phyloP scores from a whole-genome alignment of 2,888 invertebrate genomes.

The Sesamia inferens region DNA sequence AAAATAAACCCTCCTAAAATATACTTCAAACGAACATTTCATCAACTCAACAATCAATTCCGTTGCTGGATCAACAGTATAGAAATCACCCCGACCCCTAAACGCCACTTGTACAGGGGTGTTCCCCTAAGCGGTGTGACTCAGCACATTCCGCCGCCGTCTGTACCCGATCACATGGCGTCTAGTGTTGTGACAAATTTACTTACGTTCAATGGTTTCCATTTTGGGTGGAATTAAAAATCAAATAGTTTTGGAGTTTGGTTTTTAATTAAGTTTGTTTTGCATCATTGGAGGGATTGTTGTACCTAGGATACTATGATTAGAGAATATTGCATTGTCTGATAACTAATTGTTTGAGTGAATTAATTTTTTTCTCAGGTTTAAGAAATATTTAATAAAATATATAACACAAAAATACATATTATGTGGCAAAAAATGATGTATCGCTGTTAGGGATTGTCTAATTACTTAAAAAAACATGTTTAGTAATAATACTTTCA shows the following conservation, averaged over 20 bases:
- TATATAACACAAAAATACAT: not conserved
- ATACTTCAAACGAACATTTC: conserved; percentile 27
- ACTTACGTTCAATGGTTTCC: conserved; percentile 25
- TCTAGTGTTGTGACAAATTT: conserved; percentile 61
- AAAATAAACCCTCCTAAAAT: conserved; percentile 12
- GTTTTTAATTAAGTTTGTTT: not conserved
- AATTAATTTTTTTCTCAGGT: too few relatives aligned
- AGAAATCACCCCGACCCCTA: conserved; percentile 48
- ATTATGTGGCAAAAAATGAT: not conserved
- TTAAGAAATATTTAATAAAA: too few relatives aligned
- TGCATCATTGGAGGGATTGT: not conserved
- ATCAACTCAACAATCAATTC: conserved; percentile 52
- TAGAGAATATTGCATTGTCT: too few relatives aligned
- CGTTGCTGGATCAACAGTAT: conserved; percentile 47
- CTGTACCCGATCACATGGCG: conserved; percentile 66
- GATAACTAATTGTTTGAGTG: too few relatives aligned
- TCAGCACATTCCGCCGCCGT: conserved; percentile 76
- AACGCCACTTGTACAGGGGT: conserved; percentile 53
- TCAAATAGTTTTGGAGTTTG: not conserved
- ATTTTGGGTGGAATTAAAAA: not conserved
- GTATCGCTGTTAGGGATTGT: not conserved
- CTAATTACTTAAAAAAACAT: not conserved
- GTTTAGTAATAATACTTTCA: not conserved
- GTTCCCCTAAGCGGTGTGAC: conserved; percentile 70
- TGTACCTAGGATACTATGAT: not conserved